A percentile compares a stretch with the other conserved stretches of the same genome.
These are phyloP conservation scores for Druon quercuslanigerum DNA, from an alignment of 1,140 invertebrate genomes.

Conservation along the genomic window DNA sequence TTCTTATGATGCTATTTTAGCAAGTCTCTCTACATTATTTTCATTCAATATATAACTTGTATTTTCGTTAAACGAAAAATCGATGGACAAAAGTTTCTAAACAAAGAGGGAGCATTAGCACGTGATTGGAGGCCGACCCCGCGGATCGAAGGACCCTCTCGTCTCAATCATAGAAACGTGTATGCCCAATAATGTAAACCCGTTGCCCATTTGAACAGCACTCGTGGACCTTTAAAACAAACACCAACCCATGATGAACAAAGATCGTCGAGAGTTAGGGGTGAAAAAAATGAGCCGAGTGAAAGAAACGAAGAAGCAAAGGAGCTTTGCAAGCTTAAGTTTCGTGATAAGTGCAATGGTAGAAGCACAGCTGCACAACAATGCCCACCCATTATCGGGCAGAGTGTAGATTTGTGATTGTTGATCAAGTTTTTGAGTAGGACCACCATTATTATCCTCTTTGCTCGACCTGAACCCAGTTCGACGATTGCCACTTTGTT, in stretches of 20 bases:
- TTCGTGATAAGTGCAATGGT: neutral
- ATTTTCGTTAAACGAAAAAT: neutral
- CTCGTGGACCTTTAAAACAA: slow-evolving; percentile 25
- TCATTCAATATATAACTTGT: too few relatives aligned
- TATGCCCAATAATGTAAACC: slow-evolving; percentile 31
- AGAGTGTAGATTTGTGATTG: slow-evolving; percentile 7
- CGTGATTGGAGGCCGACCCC: slow-evolving; percentile 16
- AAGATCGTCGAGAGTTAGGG: slow-evolving; percentile 17
- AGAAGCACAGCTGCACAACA: slow-evolving; percentile 20
- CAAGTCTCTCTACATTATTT: too few relatives aligned
- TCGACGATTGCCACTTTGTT: slow-evolving; percentile 28
- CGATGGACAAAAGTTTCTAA: neutral
- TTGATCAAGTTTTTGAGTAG: slow-evolving; percentile 22
- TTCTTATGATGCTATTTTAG: too few relatives aligned
- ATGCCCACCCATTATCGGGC: slow-evolving; percentile 10
- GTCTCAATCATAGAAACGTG: slow-evolving; percentile 20
- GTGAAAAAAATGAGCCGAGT: slow-evolving; percentile 5
- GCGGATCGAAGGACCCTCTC: slow-evolving; percentile 19
- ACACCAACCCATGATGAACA: slow-evolving; percentile 4
- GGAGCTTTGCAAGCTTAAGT: slow-evolving; percentile 18
- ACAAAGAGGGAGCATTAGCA: slow-evolving; percentile 1
- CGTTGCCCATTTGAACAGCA: slow-evolving; percentile 27
- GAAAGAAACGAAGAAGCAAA: neutral
- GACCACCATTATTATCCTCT: slow-evolving; percentile 18
- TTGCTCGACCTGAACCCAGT: neutral